Evolutionary conservation across 1,140 invertebrate species (phyloP).

Genomic region (Eueides isabella): DNA sequence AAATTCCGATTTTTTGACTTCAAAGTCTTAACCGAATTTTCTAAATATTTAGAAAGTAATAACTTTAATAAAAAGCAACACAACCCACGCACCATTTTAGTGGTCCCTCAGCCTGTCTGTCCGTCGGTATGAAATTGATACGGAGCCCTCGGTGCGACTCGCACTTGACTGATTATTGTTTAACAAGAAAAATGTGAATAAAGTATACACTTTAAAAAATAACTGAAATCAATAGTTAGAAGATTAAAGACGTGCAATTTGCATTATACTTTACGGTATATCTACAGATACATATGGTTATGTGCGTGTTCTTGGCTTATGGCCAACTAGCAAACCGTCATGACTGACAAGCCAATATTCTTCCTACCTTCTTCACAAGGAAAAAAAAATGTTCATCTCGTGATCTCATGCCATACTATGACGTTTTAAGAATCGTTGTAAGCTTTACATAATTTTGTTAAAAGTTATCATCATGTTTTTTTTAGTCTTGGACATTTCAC

Average conservation of each 20-base stretch:
- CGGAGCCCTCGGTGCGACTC: too few relatives aligned
- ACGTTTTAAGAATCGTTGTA: too few relatives aligned
- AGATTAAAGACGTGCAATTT: background rate
- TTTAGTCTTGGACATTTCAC: background rate
- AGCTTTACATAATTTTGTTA: background rate
- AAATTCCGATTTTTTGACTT: too few relatives aligned
- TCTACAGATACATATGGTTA: background rate
- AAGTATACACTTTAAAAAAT: background rate
- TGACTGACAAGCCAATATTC: conserved; percentile 5
- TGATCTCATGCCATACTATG: background rate
- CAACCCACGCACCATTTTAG: too few relatives aligned
- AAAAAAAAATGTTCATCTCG: background rate
- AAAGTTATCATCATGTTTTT: background rate
- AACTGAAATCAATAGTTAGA: background rate
- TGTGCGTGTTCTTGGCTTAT: background rate
- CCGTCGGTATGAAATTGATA: too few relatives aligned
- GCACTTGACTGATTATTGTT: too few relatives aligned
- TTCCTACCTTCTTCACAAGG: background rate
- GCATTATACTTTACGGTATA: background rate
- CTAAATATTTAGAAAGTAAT: too few relatives aligned
- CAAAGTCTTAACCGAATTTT: too few relatives aligned
- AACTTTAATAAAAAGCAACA: too few relatives aligned
- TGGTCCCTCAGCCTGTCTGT: too few relatives aligned
- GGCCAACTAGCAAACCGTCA: background rate
- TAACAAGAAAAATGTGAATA: too few relatives aligned